These are phyloP conservation scores for Pipa parva DNA, from an alignment of 2,113 vertebrate species.

Conservation along the genomic window DNA sequence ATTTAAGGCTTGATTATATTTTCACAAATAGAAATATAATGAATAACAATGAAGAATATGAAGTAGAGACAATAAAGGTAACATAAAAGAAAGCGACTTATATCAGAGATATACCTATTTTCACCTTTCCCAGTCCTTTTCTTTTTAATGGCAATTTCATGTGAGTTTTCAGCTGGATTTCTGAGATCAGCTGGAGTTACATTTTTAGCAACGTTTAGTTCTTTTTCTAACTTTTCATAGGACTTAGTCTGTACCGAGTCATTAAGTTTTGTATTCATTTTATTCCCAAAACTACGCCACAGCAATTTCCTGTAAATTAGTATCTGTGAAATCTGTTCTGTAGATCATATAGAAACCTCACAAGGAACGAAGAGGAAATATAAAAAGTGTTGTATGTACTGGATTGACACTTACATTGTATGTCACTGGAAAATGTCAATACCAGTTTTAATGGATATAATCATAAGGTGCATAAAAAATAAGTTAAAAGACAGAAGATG, in stretches of 20 bases:
- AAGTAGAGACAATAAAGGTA: not conserved
- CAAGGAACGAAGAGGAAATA: slow-evolving; percentile 49
- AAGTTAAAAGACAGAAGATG: too few relatives aligned
- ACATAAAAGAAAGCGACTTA: too few relatives aligned
- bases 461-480: too few relatives aligned
- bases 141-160: not conserved
- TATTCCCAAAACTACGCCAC: slow-evolving; percentile 47
- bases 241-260: slow-evolving; percentile 40
- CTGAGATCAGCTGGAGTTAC: slow-evolving; percentile 8
- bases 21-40: too few relatives aligned
- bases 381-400: slow-evolving; percentile 38
- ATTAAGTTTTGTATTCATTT: slow-evolving; percentile 48
- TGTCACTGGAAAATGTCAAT: too few relatives aligned
- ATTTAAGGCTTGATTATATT: too few relatives aligned
- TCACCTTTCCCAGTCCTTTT: not conserved
- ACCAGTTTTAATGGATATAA: too few relatives aligned
- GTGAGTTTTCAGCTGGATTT: not conserved
- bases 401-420: slow-evolving; percentile 47
- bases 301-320: slow-evolving; percentile 52
- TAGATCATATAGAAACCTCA: slow-evolving; percentile 51
- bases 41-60: too few relatives aligned
- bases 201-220: slow-evolving; percentile 8
- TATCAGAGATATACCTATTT: too few relatives aligned
- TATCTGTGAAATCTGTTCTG: slow-evolving; percentile 41
- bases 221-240: not conserved